A percentile compares a stretch with the other conserved stretches of the same genome.
phyloP scores from a whole-genome alignment of 1,140 invertebrate genomes.

The Cydia splendana region DNA sequence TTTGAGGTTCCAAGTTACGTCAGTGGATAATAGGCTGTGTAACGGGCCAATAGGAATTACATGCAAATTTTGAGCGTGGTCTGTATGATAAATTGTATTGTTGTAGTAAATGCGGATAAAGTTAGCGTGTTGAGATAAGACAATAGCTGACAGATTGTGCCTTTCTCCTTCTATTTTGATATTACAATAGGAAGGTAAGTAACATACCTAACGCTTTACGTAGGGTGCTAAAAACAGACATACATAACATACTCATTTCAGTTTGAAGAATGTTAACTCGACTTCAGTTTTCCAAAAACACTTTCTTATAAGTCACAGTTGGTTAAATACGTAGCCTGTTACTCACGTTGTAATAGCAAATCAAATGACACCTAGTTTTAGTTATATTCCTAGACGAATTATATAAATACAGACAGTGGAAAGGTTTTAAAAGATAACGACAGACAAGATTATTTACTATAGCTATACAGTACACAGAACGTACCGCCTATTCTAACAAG shows the following conservation, averaged over 20 bases:
- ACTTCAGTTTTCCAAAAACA: too few species aligned
- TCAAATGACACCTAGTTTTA: too few species aligned
- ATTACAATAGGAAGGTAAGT: neutral
- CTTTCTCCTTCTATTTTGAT: constrained; percentile 1
- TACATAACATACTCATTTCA: neutral
- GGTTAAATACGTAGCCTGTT: too few species aligned
- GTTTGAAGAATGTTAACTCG: too few species aligned
- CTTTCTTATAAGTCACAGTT: too few species aligned
- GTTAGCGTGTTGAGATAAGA: neutral
- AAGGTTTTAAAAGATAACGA: neutral
- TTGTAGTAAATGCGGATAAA: constrained; percentile 7
- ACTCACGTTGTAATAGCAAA: too few species aligned
- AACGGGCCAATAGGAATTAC: constrained; percentile 9
- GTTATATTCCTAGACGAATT: neutral
- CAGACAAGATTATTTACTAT: neutral
- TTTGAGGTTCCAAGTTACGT: neutral
- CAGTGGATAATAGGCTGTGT: constrained; percentile 10
- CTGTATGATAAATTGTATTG: constrained; percentile 19
- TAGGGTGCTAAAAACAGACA: neutral
- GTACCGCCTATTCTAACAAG: neutral
- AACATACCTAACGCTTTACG: neutral
- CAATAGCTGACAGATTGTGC: constrained; percentile 18
- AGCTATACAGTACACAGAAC: neutral
- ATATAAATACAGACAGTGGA: neutral
- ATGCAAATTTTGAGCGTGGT: constrained; percentile 16